Conservation (phyloP, 2,113 vertebrate species). For the Parus major region DNA sequence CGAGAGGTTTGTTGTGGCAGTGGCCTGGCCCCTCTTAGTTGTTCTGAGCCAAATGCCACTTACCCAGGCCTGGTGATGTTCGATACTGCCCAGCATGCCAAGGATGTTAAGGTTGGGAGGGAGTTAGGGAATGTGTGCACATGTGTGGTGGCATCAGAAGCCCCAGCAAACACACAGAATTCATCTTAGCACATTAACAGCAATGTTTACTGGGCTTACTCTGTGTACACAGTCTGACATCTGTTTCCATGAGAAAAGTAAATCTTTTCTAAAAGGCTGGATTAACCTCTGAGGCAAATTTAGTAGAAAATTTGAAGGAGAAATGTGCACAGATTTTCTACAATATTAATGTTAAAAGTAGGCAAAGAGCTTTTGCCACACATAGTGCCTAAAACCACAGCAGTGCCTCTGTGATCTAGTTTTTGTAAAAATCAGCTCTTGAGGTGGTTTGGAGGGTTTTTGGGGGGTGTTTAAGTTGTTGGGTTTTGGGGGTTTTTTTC, state of each 20-base stretch:
- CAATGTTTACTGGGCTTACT: neutral
- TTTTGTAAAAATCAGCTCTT: neutral
- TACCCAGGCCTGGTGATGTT: neutral
- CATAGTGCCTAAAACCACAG: neutral
- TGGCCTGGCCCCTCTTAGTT: neutral
- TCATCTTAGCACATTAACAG: constrained; percentile 12
- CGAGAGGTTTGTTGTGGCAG: neutral
- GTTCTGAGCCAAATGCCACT: neutral
- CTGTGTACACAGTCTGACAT: constrained; percentile 41
- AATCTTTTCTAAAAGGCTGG: constrained; percentile 43
- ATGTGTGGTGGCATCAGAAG: neutral
- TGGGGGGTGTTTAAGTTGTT: too few species aligned
- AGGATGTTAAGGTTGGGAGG: fast-evolving
- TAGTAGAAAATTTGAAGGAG: constrained; percentile 19
- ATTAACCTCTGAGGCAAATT: constrained; percentile 40
- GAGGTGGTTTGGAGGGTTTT: neutral
- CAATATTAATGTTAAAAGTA: neutral
- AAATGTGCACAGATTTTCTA: constrained; percentile 5
- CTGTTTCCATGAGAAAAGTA: constrained; percentile 47
- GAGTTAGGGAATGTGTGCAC: neutral
- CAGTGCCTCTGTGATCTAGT: neutral
- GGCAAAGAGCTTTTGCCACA: neutral
- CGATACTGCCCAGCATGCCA: neutral
- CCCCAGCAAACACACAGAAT: neutral
- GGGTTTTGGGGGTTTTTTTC: neutral